Percentiles rank a stretch among this genome's conserved stretches.
These are phyloP conservation scores for Octodonta nipae DNA, from an alignment of 2,888 invertebrate species.

Conservation along the genomic window DNA sequence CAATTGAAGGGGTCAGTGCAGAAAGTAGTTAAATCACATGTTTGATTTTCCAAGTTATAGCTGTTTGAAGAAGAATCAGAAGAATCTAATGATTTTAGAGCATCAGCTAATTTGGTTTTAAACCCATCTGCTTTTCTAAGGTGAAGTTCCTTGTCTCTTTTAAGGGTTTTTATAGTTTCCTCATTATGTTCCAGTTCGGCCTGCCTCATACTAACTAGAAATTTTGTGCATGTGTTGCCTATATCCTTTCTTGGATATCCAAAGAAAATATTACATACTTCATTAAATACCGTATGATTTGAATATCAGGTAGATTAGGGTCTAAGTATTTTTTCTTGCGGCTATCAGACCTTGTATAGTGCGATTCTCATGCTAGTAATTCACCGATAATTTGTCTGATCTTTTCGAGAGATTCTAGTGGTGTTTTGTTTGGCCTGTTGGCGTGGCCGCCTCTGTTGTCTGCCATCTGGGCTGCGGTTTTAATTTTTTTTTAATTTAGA, in stretches of 20 bases:
- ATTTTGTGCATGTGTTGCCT: conserved; percentile 10
- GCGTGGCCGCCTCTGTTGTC: conserved; percentile 3
- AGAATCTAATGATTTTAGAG: conserved; percentile 7
- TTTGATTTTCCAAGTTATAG: too few species aligned
- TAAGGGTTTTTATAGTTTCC: conserved; percentile 4
- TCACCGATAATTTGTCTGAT: not conserved
- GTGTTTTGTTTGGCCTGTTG: conserved; percentile 2
- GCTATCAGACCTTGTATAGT: conserved; percentile 10
- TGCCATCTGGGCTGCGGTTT: not conserved
- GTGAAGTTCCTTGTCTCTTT: conserved; percentile 8
- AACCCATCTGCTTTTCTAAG: conserved; percentile 5
- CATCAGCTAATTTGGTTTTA: not conserved
- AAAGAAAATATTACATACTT: conserved; percentile 13
- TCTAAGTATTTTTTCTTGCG: conserved; percentile 9
- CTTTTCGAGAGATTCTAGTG: not conserved
- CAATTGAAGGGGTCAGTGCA: too few species aligned
- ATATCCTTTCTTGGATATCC: conserved; percentile 11
- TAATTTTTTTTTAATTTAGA: conserved; percentile 3
- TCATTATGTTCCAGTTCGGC: conserved; percentile 5
- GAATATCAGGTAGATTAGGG: conserved; percentile 7
- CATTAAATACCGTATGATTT: conserved; percentile 10
- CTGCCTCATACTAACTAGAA: conserved; percentile 7
- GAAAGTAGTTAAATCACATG: too few species aligned
- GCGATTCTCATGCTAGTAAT: conserved; percentile 8
- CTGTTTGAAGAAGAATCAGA: too few species aligned